phyloP scores from a whole-genome alignment of 2,888 invertebrate genomes.

The Marasmarcha lunaedactyla region DNA sequence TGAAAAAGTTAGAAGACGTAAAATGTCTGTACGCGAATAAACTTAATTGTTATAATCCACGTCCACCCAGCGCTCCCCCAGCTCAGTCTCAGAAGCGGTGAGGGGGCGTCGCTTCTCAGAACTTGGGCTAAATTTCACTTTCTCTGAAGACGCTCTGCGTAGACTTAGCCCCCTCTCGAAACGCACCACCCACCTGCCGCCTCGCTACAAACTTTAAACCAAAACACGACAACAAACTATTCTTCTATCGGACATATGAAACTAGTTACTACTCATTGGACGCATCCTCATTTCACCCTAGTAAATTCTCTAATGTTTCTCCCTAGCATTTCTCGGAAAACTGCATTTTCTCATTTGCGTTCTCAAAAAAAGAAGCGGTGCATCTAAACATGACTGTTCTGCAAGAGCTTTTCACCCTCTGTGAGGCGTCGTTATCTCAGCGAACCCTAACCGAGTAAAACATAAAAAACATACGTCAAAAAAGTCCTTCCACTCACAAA shows the following conservation, averaged over 20 bases:
- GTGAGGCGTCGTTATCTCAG: slow-evolving; percentile 64
- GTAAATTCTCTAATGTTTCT: slow-evolving; percentile 4
- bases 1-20: background rate
- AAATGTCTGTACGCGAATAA: slow-evolving; percentile 36
- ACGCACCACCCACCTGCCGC: background rate
- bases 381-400: slow-evolving; percentile 33
- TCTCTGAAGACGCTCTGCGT: slow-evolving; percentile 66
- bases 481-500: slow-evolving; percentile 67
- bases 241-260: no score
- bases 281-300: background rate
- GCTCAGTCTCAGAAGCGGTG: slow-evolving; percentile 20
- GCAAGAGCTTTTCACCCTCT: slow-evolving; percentile 44
- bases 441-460: slow-evolving; percentile 65
- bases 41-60: slow-evolving; percentile 68
- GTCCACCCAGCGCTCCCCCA: slow-evolving; percentile 47
- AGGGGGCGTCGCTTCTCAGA: slow-evolving; percentile 60
- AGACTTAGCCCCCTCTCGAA: slow-evolving; percentile 51
- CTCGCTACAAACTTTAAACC: slow-evolving; percentile 39
- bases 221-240: slow-evolving; percentile 30
- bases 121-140: slow-evolving; percentile 71
- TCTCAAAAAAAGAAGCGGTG: slow-evolving; percentile 8
- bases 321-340: slow-evolving; percentile 8
- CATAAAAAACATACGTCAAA: slow-evolving; percentile 70
- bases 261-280: no score
- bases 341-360: slow-evolving; percentile 6